A percentile compares a stretch with the other conserved stretches of the same genome.
These are phyloP conservation scores for Clostera curtula DNA, from an alignment of 2,888 invertebrate species.

Conservation along the genomic window DNA sequence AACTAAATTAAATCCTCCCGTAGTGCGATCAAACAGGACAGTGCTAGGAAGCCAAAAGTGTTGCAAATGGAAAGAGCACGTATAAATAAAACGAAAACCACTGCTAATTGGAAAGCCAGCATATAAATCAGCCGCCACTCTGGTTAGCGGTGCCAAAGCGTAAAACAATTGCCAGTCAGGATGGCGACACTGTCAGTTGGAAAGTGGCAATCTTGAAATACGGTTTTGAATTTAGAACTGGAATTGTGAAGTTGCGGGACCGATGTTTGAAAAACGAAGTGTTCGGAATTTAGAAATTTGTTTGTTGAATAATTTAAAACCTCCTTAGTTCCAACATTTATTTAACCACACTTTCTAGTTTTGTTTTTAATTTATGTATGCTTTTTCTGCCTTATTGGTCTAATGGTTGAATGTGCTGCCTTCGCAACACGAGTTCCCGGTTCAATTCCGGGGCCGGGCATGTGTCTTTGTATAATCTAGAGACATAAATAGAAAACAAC, in stretches of 20 bases:
- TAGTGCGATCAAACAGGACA: constrained; percentile 11
- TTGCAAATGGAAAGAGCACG: constrained; percentile 57
- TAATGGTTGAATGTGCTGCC: no score
- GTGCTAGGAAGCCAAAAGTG: constrained; percentile 41
- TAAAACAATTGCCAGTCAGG: constrained; percentile 35
- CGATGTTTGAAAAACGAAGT: constrained; percentile 1
- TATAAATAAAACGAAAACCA: constrained; percentile 60
- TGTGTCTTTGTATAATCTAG: no score
- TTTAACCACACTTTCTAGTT: no score
- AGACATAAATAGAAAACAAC: no score
- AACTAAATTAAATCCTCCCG: no score
- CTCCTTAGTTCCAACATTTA: no score
- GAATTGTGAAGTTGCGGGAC: constrained; percentile 16
- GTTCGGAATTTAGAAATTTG: not conserved
- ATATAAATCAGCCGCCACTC: constrained; percentile 62
- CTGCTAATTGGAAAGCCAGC: constrained; percentile 66
- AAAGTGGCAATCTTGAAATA: constrained; percentile 14
- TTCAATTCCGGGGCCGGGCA: no score
- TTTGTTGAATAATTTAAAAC: no score
- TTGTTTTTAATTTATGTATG: no score
- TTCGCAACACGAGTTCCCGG: no score
- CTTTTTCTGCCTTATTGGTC: no score
- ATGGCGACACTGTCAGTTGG: constrained; percentile 28
- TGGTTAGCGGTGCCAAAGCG: constrained; percentile 28
- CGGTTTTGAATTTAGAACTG: constrained; percentile 18